These are phyloP conservation scores for Protobothrops mucrosquamatus DNA, from an alignment of 2,113 vertebrate species.

Conservation along the genomic window DNA sequence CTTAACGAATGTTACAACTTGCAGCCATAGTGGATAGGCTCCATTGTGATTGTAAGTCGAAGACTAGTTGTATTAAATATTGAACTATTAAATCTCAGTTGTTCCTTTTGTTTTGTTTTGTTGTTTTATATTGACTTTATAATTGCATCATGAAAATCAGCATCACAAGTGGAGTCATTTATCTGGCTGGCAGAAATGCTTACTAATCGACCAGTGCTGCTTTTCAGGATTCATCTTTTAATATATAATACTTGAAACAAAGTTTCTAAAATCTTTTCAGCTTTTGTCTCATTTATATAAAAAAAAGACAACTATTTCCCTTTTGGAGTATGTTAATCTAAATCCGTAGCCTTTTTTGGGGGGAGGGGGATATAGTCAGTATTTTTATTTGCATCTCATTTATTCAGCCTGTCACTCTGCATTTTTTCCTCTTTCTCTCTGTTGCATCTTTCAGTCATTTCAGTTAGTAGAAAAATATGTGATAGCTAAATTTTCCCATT, in stretches of 20 bases:
- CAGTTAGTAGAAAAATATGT: slow-evolving; percentile 30
- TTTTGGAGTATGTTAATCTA: slow-evolving; percentile 18
- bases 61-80: not conserved
- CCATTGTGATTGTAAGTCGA: not conserved
- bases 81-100: slow-evolving; percentile 13
- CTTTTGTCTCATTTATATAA: slow-evolving; percentile 15
- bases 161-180: not conserved
- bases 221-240: slow-evolving; percentile 8
- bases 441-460: slow-evolving; percentile 17
- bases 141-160: not conserved
- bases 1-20: not conserved
- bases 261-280: slow-evolving; percentile 4
- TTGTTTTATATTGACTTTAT: not conserved
- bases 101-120: not conserved
- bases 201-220: not conserved
- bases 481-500: slow-evolving; percentile 37
- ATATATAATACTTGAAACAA: not conserved
- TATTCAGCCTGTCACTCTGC: slow-evolving; percentile 28
- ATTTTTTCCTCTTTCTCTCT: not conserved
- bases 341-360: not conserved
- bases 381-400: slow-evolving; percentile 25
- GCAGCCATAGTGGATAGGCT: not conserved
- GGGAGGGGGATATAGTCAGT: no score
- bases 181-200: not conserved
- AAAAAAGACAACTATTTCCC: slow-evolving; percentile 22